A percentile compares a stretch with the other conserved stretches of the same genome.
Evolutionary conservation across 2,797 vertebrate species (phyloP).

Genomic region (Manis pentadactyla): DNA sequence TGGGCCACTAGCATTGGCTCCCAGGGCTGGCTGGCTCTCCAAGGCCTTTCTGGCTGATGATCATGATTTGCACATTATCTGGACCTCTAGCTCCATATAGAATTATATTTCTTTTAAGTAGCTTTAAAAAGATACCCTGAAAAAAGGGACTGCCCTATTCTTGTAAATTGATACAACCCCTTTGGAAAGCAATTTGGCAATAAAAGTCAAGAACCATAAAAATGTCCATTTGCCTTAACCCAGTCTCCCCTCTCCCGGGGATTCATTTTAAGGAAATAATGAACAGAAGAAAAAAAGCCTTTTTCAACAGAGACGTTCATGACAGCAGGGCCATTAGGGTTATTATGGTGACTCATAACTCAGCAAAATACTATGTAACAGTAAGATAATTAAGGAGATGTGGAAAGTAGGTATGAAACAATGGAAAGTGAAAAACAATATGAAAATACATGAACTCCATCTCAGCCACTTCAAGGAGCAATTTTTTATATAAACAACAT

Average conservation of each 20-base stretch:
- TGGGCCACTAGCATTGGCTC: not conserved
- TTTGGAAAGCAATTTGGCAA: slow-evolving; percentile 51
- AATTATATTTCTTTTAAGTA: slow-evolving; percentile 58
- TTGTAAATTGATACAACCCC: slow-evolving; percentile 9
- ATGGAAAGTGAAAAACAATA: not conserved
- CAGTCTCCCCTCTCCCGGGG: not conserved
- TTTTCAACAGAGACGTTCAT: not conserved
- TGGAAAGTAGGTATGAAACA: not conserved
- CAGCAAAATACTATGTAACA: not conserved
- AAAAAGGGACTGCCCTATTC: not conserved
- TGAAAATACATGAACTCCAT: not conserved
- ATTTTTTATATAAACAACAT: slow-evolving; percentile 1
- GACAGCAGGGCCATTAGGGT: not conserved
- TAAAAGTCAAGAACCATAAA: slow-evolving; percentile 55
- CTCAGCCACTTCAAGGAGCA: not conserved
- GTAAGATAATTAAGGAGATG: not conserved
- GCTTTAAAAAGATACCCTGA: slow-evolving; percentile 36
- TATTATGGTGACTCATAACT: not conserved
- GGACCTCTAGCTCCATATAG: slow-evolving; percentile 7
- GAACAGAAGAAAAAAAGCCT: not conserved
- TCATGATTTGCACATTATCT: slow-evolving; percentile 36
- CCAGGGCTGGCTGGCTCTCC: not conserved
- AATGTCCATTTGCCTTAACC: not conserved
- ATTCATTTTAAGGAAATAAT: slow-evolving; percentile 47
- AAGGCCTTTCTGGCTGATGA: not conserved